phyloP scores from a whole-genome alignment of 2,113 vertebrate genomes.

The Vulpes lagopus region DNA sequence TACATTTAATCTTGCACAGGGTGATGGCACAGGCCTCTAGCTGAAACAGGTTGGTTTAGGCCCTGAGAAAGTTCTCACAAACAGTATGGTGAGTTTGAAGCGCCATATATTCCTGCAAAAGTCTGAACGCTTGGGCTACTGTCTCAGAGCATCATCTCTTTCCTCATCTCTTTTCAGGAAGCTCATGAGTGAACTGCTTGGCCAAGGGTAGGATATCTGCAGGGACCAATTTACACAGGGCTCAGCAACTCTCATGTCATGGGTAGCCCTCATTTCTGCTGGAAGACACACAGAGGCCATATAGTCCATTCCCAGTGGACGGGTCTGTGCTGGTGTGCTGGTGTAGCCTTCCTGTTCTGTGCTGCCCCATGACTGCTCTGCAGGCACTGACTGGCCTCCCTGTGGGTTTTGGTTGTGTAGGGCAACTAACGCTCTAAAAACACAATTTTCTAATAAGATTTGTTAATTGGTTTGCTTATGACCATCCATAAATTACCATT shows the following conservation, averaged over 20 bases:
- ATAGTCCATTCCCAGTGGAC: neutral
- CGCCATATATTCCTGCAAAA: neutral
- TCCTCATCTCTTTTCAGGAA: neutral
- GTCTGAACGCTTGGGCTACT: rapidly evolving
- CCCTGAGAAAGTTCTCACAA: neutral
- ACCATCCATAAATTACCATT: neutral
- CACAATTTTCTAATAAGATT: neutral
- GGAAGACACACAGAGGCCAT: too few species aligned
- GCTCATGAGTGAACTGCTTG: neutral
- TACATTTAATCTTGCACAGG: too few species aligned
- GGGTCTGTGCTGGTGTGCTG: rapidly evolving
- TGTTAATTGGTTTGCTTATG: neutral
- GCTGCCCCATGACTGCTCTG: neutral
- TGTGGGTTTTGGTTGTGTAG: neutral
- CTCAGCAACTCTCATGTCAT: rapidly evolving
- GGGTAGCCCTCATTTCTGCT: neutral
- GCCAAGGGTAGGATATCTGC: neutral
- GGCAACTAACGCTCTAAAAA: neutral
- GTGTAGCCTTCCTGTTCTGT: rapidly evolving
- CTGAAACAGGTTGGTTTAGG: neutral
- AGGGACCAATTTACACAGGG: neutral
- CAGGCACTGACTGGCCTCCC: neutral
- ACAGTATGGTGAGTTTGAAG: neutral
- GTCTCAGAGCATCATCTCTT: rapidly evolving
- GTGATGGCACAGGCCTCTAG: neutral